These are phyloP conservation scores for Mythimna lalbum DNA, from an alignment of 2,888 invertebrate genomes.

Conservation along the genomic window DNA sequence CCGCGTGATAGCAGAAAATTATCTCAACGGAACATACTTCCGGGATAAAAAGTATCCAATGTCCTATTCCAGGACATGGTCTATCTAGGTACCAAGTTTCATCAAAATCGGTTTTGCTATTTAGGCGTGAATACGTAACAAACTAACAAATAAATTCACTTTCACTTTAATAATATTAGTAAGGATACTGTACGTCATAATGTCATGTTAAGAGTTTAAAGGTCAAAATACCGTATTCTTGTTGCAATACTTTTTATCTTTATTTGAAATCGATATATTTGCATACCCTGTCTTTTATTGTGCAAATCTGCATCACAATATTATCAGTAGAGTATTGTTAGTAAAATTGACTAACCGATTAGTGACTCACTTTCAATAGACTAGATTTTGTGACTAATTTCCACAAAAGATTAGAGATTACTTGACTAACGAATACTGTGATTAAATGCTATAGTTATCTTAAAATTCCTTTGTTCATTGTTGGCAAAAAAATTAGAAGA, in stretches of 20 bases:
- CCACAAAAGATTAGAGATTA: constrained; percentile 16
- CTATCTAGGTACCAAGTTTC: too few species aligned
- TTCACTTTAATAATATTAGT: too few species aligned
- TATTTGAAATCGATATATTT: constrained; percentile 34
- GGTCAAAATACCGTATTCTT: constrained; percentile 29
- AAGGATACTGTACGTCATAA: constrained; percentile 10
- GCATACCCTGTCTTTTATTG: constrained; percentile 12
- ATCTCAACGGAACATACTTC: too few species aligned
- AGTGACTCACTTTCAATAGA: constrained; percentile 27
- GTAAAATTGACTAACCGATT: constrained; percentile 24
- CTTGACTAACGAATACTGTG: constrained; percentile 20
- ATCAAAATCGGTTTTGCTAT: too few species aligned
- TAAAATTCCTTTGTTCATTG: constrained; percentile 3
- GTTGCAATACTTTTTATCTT: constrained; percentile 28
- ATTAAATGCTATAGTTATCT: constrained; percentile 6
- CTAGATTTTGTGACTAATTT: constrained; percentile 33
- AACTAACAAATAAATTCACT: too few species aligned
- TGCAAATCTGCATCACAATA: constrained; percentile 39
- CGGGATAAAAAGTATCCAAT: too few species aligned
- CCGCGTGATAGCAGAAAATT: too few species aligned
- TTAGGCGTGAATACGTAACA: too few species aligned
- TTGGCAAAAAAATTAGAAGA: not conserved
- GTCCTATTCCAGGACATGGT: too few species aligned
- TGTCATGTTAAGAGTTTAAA: constrained; percentile 18
- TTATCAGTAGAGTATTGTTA: constrained; percentile 22